Evolutionary conservation across 1,140 invertebrate species (phyloP).

Genomic region (Mactra quadrangularis): DNA sequence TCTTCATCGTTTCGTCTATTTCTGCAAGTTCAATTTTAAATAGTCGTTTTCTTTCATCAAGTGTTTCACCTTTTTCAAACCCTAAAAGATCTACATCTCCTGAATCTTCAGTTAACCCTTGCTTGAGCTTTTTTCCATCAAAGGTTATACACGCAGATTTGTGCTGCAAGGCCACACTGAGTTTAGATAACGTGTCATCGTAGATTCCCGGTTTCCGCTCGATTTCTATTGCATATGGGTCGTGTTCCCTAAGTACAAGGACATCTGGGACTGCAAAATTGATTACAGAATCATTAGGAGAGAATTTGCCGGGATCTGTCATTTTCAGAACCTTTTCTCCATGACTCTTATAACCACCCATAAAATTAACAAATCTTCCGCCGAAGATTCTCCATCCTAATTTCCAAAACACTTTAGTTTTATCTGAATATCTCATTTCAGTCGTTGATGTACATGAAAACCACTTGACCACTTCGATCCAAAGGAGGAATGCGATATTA

Average conservation of each 20-base stretch:
- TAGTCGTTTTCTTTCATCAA: conserved; percentile 2
- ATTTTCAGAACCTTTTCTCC: background rate
- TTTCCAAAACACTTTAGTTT: conserved; percentile 38
- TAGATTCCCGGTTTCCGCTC: background rate
- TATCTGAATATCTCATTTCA: conserved; percentile 10
- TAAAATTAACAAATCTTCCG: conserved; percentile 31
- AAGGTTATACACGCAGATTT: conserved; percentile 28
- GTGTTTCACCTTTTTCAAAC: conserved; percentile 3
- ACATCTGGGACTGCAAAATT: too few species aligned
- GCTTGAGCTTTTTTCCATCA: conserved; percentile 37
- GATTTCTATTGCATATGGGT: background rate
- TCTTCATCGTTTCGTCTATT: background rate
- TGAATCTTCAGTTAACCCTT: conserved; percentile 15
- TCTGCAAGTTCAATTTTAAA: background rate
- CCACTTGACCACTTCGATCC: conserved; percentile 57
- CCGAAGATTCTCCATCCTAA: conserved; percentile 21
- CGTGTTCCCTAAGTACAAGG: background rate
- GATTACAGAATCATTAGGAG: background rate
- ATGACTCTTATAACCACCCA: conserved; percentile 25
- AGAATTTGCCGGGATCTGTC: background rate
- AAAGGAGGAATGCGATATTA: conserved; percentile 49
- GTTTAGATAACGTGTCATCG: background rate
- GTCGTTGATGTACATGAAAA: conserved; percentile 46
- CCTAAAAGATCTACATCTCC: conserved; percentile 20
- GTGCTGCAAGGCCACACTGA: background rate